Evolutionary conservation across 2,888 invertebrate genomes (phyloP).

Genomic region (Mimachlamys varia): DNA sequence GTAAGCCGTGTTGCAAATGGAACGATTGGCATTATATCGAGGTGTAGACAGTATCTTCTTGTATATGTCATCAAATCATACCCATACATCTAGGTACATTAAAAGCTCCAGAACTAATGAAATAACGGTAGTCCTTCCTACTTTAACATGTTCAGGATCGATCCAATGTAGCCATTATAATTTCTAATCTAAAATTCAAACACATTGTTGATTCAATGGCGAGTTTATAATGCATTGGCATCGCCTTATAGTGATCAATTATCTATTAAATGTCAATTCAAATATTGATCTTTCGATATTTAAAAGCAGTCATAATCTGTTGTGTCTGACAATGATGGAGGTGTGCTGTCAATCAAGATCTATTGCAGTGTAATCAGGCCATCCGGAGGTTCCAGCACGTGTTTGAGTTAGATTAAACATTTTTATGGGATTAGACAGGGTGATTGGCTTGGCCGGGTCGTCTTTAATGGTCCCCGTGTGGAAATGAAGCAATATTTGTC

Average conservation of each 20-base stretch:
- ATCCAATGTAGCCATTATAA: too few species aligned
- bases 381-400: neutral
- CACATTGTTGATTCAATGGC: too few species aligned
- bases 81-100: too few species aligned
- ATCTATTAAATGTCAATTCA: neutral
- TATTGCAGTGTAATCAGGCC: neutral
- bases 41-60: neutral
- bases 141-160: too few species aligned
- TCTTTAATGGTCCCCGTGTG: neutral
- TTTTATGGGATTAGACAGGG: slow-evolving; percentile 25
- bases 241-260: neutral
- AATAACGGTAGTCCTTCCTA: too few species aligned
- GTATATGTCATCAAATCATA: too few species aligned
- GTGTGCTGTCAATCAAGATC: neutral
- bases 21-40: neutral
- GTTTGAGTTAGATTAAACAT: slow-evolving; percentile 13
- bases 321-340: neutral
- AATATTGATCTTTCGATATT: neutral
- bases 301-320: neutral
- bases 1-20: neutral
- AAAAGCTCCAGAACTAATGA: too few species aligned
- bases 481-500: slow-evolving; percentile 11
- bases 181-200: too few species aligned
- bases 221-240: too few species aligned
- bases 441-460: neutral